Base-by-base conservation (phyloP, 2,888 invertebrate genomes). In the Melipona beecheii region DNA sequence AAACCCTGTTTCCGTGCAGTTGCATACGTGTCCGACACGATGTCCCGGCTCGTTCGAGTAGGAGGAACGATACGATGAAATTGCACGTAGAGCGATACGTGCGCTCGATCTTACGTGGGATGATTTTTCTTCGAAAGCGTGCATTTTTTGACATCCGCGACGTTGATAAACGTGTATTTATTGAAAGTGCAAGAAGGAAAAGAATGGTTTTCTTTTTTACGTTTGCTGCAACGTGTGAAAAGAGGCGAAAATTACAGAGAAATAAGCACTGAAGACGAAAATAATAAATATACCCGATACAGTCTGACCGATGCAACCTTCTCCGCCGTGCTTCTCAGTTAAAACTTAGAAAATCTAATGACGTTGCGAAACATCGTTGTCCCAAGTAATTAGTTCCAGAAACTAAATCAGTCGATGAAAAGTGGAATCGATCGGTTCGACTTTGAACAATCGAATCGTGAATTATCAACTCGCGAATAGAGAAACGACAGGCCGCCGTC, bases 31-130 rank as follows among this genome's bases (percentile, higher is more conserved):
- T n/a, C 49, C 17, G 49, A 66, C 78, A 43, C 4, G 36, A 43
- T 52, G 68, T 24, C 50, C 24, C 36, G 21, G 36, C 66, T 50
- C 58, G 43, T 43, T 31, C 43, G 60, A 72, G 60, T 72, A 49
- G 72, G 73, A 56, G 64, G 73, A 58, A 58, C 49, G 43, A 75
- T 75, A 43, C 43, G 68, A 5, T 31, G 21, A 72, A 70, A 60
- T 27, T 72, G n/a, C 15, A 69, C 21, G 52, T 21, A 3, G 15
- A 52, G 24, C 15, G 31, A 31, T 43, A 43, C 9, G 9, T 43
- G 43, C 43, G 9, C 43, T 43, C 43, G 43, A 43, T 9, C 1
- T 43, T 43, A 43, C 43, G 43, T 43, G 43, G 43, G 43, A 43
- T 43, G 43, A 43, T 9, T 43, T 9, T 43, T 43, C 43, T 9